Evolutionary conservation across 2,797 vertebrate genomes (phyloP), one percentile per base, ranked within the genome.

Genomic region (Epinephelus awoara): DNA sequence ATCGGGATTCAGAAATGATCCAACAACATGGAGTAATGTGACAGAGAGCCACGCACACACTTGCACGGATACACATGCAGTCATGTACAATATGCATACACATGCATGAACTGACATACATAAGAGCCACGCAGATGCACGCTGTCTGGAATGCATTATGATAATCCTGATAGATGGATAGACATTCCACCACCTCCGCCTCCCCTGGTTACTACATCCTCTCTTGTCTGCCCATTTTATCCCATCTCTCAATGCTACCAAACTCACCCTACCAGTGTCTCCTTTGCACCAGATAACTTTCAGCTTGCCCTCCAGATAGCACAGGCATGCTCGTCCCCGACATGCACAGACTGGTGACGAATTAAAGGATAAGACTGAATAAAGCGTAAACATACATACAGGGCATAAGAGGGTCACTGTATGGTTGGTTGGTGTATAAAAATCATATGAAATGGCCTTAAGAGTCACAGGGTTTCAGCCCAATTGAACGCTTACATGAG

Each of bases 121-220:
- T 56, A 72, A 77, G 69, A 75, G 63, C 75, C 71, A 54, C 75
- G 71, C 61, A 34, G 34, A 34, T 34, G 34, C 75, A 69, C 55
- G 8, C 69, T 72, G 76, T 85, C 85, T 92, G 77, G 73, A 84
- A 86, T 76, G 80, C 74, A 85, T 93, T 88, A 89, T 85, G 77
- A 65, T 88, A 88, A 87, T 90, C 85, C 87, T 85, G 86, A 92
- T 88, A 52, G 89, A 94, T 90, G 81, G 88, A 87, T 72, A 38
- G 72, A 84, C 86, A 72, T 80, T 79, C 77, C 80, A 67, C 73
- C 80, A 71, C 77, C 74, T 75, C 73, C 6, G 65, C 79, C 72
- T 67, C 77, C 73, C 66, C 46, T 78, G 64, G 67, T 82, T 76
- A 78, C 76, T 79, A 50, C 80, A 87, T 86, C 46, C 65, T 72